Conservation (phyloP, 2,113 vertebrate genomes). For the Centropus bengalensis region DNA sequence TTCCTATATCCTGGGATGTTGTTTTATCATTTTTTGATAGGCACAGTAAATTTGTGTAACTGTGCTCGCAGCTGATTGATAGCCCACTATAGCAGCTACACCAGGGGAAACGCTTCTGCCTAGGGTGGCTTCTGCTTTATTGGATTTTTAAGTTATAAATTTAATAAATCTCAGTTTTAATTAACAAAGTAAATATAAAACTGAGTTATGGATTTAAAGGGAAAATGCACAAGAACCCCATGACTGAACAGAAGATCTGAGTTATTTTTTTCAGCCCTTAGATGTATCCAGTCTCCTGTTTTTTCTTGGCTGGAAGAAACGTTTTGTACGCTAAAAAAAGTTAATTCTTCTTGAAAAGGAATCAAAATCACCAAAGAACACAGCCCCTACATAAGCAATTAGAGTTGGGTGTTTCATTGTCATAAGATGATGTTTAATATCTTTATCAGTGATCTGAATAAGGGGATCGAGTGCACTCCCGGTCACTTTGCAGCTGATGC, state of each 20-base stretch:
- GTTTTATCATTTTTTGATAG: slow-evolving; percentile 23
- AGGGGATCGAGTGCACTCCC: no score
- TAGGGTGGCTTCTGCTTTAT: slow-evolving; percentile 27
- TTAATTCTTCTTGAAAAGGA: slow-evolving; percentile 53
- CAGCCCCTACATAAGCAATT: neutral
- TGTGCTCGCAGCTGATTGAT: neutral
- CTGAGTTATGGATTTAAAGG: slow-evolving; percentile 1
- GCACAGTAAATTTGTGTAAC: neutral
- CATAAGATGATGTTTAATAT: neutral
- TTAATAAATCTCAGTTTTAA: slow-evolving; percentile 55
- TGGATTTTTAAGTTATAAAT: slow-evolving; percentile 57
- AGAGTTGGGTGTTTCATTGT: neutral
- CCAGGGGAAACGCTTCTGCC: slow-evolving; percentile 25
- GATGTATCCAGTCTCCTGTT: slow-evolving; percentile 2
- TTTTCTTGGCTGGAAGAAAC: slow-evolving; percentile 41
- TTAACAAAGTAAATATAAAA: slow-evolving; percentile 55
- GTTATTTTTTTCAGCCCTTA: slow-evolving; percentile 8
- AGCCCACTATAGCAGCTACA: neutral
- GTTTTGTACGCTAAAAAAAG: slow-evolving; percentile 19
- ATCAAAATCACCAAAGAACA: slow-evolving; percentile 29
- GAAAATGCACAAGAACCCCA: neutral
- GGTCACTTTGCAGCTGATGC: no score
- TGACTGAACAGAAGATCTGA: slow-evolving; percentile 2
- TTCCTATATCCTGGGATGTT: neutral
- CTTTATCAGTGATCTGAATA: no score